These are phyloP conservation scores for Plagodis pulveraria DNA, from an alignment of 2,888 invertebrate genomes.

Conservation along the genomic window DNA sequence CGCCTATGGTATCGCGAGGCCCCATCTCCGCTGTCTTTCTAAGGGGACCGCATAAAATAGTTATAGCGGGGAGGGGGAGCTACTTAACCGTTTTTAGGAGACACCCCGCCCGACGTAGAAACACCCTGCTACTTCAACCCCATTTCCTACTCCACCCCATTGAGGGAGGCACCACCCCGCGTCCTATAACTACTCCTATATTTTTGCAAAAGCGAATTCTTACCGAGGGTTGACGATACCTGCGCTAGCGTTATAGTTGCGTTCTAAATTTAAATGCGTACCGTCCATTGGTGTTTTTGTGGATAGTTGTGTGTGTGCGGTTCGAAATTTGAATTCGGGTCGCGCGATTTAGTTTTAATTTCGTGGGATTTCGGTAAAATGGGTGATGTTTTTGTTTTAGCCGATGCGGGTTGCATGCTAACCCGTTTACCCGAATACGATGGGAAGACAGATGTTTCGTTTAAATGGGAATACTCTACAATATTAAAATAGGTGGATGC, in stretches of 20 bases:
- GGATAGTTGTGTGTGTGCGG: slow-evolving; percentile 60
- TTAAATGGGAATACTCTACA: slow-evolving; percentile 15
- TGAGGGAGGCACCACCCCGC: slow-evolving; percentile 51
- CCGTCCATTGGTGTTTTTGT: slow-evolving; percentile 72
- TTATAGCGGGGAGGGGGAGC: slow-evolving; percentile 82
- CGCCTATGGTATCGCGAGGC: slow-evolving; percentile 74
- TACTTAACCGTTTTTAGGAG: slow-evolving; percentile 85
- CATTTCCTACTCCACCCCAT: slow-evolving; percentile 74
- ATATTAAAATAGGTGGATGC: slow-evolving; percentile 8
- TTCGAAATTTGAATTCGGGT: slow-evolving; percentile 76
- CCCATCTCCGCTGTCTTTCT: slow-evolving; percentile 83
- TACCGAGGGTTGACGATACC: slow-evolving; percentile 80
- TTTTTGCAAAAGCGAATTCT: slow-evolving; percentile 80
- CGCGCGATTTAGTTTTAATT: slow-evolving; percentile 82
- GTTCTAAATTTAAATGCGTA: slow-evolving; percentile 68
- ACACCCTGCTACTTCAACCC: slow-evolving; percentile 75
- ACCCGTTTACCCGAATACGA: slow-evolving; percentile 18
- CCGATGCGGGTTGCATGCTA: slow-evolving; percentile 53
- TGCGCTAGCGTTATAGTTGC: slow-evolving; percentile 66
- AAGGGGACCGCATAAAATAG: slow-evolving; percentile 85
- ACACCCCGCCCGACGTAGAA: slow-evolving; percentile 78
- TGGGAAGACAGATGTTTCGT: slow-evolving; percentile 17
- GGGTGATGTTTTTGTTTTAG: slow-evolving; percentile 66
- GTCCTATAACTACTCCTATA: slow-evolving; percentile 79
- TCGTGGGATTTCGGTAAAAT: slow-evolving; percentile 64